Evolutionary conservation across 2,113 vertebrate species (phyloP), one percentile per base, ranked within the genome.

Genomic region (Sminthopsis crassicaudata): DNA sequence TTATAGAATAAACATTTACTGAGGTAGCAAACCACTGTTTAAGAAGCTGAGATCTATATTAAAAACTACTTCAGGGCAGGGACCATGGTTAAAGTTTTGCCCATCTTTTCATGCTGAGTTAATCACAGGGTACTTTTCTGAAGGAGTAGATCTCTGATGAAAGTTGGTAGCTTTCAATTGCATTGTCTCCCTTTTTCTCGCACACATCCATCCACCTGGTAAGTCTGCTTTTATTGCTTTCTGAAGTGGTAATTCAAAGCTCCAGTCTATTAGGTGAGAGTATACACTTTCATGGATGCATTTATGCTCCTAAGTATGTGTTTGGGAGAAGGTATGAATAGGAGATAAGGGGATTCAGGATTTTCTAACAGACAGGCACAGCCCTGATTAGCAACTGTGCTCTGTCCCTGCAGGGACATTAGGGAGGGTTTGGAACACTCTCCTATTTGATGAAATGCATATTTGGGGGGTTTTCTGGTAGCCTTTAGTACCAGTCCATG

Each of bases 381-480:
- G 57, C 91, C n/a, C 96, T 96, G 96, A 92, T 88, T 95, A 94
- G 27, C 93, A 95, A 96, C 96, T 97, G 94, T 52, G 53, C 89
- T 93, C 95, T 96, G 94, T 96, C 46, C 92, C 95, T 95, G 92
- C 93, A 96, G 96, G 97, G 89, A 94, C 97, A 90, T 91, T 96
- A 96, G 92, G 95, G 95, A 54, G 51, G 92, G 94, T 97, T 98
- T 95, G 92, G 94, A 97, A 95, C 96, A 93, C 91, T 23, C 1
- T 93, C 91, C 94, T 93, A n/a, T 98, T 97, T 98, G 97, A 97
- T 97, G 97, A 97, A 98, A 97, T 96, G 96, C 93, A 94, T 96
- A 97, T 97, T 98, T 98, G 95, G 96, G 97, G 96, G 92, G 19
- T 94, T 96, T 93, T 90, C 55, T 57, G 60, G 57, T 50, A 46